phyloP scores from a whole-genome alignment of 2,888 invertebrate genomes.

The Ophraella communa region DNA sequence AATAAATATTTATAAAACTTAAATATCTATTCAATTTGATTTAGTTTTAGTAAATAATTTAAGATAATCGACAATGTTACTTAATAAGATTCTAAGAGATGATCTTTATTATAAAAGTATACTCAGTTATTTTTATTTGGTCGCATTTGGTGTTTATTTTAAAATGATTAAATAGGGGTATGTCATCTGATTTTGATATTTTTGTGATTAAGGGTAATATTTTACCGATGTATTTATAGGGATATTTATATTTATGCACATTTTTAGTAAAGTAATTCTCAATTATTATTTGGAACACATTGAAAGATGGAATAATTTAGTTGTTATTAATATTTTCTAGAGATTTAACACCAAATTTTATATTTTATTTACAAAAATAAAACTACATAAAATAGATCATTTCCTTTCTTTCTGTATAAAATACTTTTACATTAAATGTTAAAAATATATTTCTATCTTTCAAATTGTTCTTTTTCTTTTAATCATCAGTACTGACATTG shows the following conservation, averaged over 20 bases:
- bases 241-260: conserved; percentile 47
- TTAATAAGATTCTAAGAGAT: neutral
- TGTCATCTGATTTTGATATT: conserved; percentile 36
- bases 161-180: conserved; percentile 24
- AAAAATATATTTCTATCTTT: neutral
- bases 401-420: too few species aligned
- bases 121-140: neutral
- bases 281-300: conserved; percentile 3
- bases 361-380: too few species aligned
- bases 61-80: neutral
- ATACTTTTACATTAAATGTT: too few species aligned
- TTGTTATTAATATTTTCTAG: too few species aligned
- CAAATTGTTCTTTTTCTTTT: neutral
- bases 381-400: too few species aligned
- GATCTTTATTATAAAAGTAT: neutral
- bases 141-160: conserved; percentile 14
- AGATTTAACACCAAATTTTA: too few species aligned
- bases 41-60: neutral
- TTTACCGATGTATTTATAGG: conserved; percentile 50
- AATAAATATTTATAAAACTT: too few species aligned
- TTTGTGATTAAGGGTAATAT: conserved; percentile 50
- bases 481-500: conserved; percentile 12
- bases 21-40: too few species aligned
- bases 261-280: conserved; percentile 23
- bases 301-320: neutral